Percentiles rank a stretch among this genome's conserved stretches.
Evolutionary conservation across 2,113 vertebrate species (phyloP).

Genomic region (Abramis brama): DNA sequence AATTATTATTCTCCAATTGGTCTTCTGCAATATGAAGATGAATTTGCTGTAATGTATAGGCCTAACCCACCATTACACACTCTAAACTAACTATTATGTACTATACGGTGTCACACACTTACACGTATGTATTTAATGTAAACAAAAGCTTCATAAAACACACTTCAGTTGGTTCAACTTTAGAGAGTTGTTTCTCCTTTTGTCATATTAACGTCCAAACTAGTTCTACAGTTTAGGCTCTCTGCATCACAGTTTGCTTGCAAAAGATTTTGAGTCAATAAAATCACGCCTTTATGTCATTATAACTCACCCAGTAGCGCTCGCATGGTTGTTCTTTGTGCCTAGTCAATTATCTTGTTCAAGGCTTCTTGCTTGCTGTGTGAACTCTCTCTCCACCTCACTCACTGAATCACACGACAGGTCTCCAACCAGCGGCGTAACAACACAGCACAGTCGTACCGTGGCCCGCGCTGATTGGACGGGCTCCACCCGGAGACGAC

Average conservation of each 20-base stretch:
- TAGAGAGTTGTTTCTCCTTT: background rate
- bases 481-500: background rate
- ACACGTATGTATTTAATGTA: background rate
- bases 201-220: background rate
- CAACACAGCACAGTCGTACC: conserved; percentile 37
- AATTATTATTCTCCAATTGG: background rate
- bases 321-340: conserved; percentile 30
- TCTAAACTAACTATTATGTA: background rate
- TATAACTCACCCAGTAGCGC: conserved; percentile 44
- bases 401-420: background rate
- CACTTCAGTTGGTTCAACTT: background rate
- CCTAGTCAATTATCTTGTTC: too few relatives aligned
- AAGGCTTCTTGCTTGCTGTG: background rate
- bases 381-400: background rate
- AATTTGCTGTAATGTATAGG: background rate
- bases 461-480: conserved; percentile 59
- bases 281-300: background rate
- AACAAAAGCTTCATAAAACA: background rate
- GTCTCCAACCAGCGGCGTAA: conserved; percentile 17
- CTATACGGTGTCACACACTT: background rate
- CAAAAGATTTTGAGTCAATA: background rate
- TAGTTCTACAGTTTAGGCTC: background rate
- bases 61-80: background rate
- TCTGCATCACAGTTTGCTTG: background rate
- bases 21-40: background rate